Evolutionary conservation across 2,888 invertebrate genomes (phyloP).

Genomic region (Campaea margaritaria): DNA sequence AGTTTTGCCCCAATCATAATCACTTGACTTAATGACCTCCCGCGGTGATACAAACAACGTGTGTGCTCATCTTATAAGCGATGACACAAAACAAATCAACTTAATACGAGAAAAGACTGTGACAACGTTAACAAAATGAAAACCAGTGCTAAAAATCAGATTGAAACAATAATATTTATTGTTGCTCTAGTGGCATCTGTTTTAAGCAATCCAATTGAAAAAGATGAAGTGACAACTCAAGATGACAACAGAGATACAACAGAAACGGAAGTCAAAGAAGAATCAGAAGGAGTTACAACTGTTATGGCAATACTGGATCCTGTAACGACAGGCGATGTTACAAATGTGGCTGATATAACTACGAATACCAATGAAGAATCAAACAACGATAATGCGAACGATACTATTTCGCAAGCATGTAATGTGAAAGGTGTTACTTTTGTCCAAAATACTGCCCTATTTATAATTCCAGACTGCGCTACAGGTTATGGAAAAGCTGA

Average conservation of each 20-base stretch:
- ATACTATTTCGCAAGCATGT: not conserved
- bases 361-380: not conserved
- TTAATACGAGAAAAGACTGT: not conserved
- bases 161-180: not conserved
- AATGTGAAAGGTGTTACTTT: not conserved
- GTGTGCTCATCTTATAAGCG: not conserved
- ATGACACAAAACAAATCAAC: not conserved
- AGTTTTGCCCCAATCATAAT: too few relatives aligned
- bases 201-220: not conserved
- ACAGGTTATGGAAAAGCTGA: slow-evolving; percentile 26
- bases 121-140: not conserved
- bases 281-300: not conserved
- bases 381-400: not conserved
- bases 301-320: not conserved
- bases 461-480: slow-evolving; percentile 10
- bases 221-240: not conserved
- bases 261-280: not conserved
- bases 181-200: not conserved
- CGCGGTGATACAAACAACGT: too few relatives aligned
- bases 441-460: not conserved
- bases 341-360: not conserved
- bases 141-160: not conserved
- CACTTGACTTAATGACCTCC: too few relatives aligned
- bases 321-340: not conserved
- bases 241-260: not conserved